A percentile compares a stretch with the other conserved stretches of the same genome.
Conservation (phyloP, 37 sponge, comb jelly and placozoan genomes). For the Trichoplax adhaerens region DNA sequence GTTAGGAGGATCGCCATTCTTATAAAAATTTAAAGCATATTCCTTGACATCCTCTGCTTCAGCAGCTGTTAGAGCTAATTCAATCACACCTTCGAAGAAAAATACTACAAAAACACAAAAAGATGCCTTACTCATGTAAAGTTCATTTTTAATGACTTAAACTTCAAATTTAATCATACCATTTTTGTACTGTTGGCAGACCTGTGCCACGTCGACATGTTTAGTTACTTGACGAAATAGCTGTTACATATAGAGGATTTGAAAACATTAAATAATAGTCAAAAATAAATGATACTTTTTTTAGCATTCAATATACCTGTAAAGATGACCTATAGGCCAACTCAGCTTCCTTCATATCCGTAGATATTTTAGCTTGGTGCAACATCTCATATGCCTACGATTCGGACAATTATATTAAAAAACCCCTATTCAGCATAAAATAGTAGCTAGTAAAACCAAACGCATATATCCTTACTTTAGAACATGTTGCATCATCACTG, state of each 20-base stretch:
- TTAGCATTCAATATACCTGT: too few species aligned
- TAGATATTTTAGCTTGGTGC: too few species aligned
- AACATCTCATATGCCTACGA: too few species aligned
- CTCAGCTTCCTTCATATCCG: too few species aligned
- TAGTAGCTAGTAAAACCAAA: too few species aligned
- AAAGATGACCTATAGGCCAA: too few species aligned
- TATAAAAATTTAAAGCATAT: conserved; percentile 56
- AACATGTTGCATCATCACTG: conserved; percentile 56
- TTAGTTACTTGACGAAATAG: conserved; percentile 48
- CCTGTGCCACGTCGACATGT: conserved; percentile 36
- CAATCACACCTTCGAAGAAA: conserved; percentile 64
- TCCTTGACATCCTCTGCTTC: conserved; percentile 47
- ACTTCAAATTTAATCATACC: too few species aligned
- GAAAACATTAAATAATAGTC: too few species aligned
- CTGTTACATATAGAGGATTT: conserved; percentile 4
- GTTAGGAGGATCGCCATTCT: conserved; percentile 34
- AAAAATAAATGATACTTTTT: too few species aligned
- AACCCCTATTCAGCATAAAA: too few species aligned
- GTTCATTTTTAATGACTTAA: too few species aligned
- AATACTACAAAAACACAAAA: conserved; percentile 6
- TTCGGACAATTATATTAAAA: too few species aligned
- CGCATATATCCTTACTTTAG: conserved; percentile 17
- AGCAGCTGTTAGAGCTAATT: conserved; percentile 62
- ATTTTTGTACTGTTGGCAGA: conserved; percentile 40
- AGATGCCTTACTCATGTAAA: background rate